Evolutionary conservation across 2,797 vertebrate species (phyloP), one percentile per base, ranked within the genome.

Genomic region (Cyprinodon diabolis): DNA sequence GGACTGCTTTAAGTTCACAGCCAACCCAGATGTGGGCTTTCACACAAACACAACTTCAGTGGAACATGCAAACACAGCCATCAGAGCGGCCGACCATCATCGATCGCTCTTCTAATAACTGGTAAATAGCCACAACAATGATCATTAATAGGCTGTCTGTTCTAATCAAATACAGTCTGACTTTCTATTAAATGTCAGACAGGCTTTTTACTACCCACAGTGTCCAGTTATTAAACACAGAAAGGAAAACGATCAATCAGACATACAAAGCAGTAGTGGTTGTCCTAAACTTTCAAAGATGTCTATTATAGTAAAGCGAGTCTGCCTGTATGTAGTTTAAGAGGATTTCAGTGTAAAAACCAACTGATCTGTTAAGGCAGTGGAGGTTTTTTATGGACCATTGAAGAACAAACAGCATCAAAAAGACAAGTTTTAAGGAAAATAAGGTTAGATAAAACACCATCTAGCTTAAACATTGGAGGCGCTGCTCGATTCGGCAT

Each of bases 81-180:
- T 62, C 78, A 52, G 57, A 67, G 74, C 72, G 51, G 72, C 76
- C 47, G 69, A 84, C 75, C 80, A 47, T 70, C 47, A 91, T 91
- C 2, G 76, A 90, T 88, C 75, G 66, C 52, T 43, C 15, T 75
- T 76, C 85, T 87, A 85, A 87, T 87, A 88, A 90, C 81, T 79
- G 77, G 84, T 88, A 86, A 92, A 91, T 80, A 82, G 86, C 80
- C 71, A 52, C 63, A 72, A 78, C 23, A 58, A 63, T 79, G 77
- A 74, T 70, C 84, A 92, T 89, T 79, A 88, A 89, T 52, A 71
- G 72, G 75, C 76, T 75, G 82, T 83, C 86, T 57, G 60, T 73
- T 86, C 80, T 83, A 84, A 90, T 91, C 84, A 88, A 86, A 90
- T 72, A 72, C 73, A 78, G 82, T 74, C 71, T 75, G 79, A 73